phyloP scores from a whole-genome alignment of 2,797 vertebrate genomes.

The Pempheris klunzingeri region DNA sequence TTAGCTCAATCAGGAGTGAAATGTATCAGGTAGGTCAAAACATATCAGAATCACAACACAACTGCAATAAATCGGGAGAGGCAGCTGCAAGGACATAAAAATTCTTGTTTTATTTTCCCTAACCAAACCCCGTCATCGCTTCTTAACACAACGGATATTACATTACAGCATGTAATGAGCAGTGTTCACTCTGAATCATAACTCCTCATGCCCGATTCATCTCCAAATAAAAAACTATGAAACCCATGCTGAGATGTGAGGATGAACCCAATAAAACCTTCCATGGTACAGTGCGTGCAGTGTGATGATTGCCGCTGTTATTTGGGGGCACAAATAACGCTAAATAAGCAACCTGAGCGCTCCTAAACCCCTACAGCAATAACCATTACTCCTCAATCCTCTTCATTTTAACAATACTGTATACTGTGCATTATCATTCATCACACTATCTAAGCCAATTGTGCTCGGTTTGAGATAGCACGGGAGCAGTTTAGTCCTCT shows the following conservation, averaged over 20 bases:
- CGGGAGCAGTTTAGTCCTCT: slow-evolving; percentile 36
- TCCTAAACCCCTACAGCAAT: slow-evolving; percentile 62
- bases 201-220: slow-evolving; percentile 44
- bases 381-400: slow-evolving; percentile 52
- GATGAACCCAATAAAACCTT: slow-evolving; percentile 62
- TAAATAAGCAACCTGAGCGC: slow-evolving; percentile 56
- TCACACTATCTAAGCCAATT: slow-evolving; percentile 22
- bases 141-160: slow-evolving; percentile 54
- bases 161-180: slow-evolving; percentile 54
- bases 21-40: slow-evolving; percentile 23
- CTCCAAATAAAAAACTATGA: slow-evolving; percentile 46
- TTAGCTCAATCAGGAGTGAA: slow-evolving; percentile 24
- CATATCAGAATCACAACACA: slow-evolving; percentile 12
- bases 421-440: slow-evolving; percentile 53
- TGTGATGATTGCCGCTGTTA: slow-evolving; percentile 46
- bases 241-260: slow-evolving; percentile 35
- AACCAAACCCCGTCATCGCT: slow-evolving; percentile 22
- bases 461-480: slow-evolving; percentile 28
- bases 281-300: slow-evolving; percentile 7
- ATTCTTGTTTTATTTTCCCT: slow-evolving; percentile 26
- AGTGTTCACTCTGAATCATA: slow-evolving; percentile 43
- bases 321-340: slow-evolving; percentile 43
- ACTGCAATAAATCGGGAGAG: slow-evolving; percentile 34
- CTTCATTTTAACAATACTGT: slow-evolving; percentile 49
- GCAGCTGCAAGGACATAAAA: slow-evolving; percentile 31